Evolutionary conservation across 2,113 vertebrate species (phyloP).

Genomic region (Ramphastos sulfuratus): DNA sequence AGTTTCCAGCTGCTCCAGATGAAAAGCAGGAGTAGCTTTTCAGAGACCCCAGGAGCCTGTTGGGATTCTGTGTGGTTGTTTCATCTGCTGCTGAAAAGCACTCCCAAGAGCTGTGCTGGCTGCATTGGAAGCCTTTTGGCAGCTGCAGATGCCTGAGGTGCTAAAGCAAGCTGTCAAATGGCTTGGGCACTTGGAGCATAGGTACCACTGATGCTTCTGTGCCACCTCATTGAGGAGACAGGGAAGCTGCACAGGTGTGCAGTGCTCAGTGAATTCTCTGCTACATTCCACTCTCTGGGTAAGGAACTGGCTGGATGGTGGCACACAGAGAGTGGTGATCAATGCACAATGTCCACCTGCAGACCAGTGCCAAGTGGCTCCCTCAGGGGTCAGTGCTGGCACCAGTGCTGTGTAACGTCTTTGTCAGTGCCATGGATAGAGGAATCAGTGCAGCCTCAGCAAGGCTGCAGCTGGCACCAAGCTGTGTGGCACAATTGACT

Average conservation of each 20-base stretch:
- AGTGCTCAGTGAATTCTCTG: too few species aligned
- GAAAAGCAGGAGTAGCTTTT: slow-evolving; percentile 4
- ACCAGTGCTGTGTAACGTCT: too few species aligned
- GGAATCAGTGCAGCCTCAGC: neutral
- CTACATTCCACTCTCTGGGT: too few species aligned
- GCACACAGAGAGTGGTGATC: too few species aligned
- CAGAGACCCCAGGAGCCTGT: neutral
- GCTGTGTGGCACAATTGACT: too few species aligned
- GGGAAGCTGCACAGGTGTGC: too few species aligned
- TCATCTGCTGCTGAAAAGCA: neutral
- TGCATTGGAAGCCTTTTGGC: neutral
- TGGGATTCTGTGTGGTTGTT: neutral
- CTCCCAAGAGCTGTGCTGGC: neutral
- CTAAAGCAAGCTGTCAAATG: neutral
- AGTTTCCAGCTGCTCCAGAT: neutral
- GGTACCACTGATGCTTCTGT: neutral
- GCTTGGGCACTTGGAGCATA: neutral
- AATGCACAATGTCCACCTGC: too few species aligned
- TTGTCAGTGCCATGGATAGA: neutral
- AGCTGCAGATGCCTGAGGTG: neutral
- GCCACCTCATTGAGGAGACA: too few species aligned
- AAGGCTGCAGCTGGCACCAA: too few species aligned
- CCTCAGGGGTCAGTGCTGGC: too few species aligned
- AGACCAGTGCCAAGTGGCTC: too few species aligned
- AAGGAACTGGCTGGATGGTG: too few species aligned